These are phyloP conservation scores for Exaiptasia diaphana DNA, from an alignment of 64 coral and sea anemone species.

Conservation along the genomic window DNA sequence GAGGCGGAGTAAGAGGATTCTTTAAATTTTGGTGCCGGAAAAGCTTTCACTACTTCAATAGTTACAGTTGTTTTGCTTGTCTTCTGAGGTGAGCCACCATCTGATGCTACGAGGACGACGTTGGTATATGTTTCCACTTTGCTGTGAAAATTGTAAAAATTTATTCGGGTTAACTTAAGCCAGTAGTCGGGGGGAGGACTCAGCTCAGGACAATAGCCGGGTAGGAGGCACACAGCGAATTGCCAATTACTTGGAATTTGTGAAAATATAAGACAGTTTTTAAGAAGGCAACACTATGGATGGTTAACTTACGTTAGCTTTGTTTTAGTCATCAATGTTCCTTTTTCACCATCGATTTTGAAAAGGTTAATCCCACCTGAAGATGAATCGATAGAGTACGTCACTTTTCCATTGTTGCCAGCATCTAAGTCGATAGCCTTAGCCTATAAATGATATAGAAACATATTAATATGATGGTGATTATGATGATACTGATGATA, in stretches of 20 bases:
- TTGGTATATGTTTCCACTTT: no score
- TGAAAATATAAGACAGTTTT: not conserved
- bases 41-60: conserved; percentile 39
- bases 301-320: not conserved
- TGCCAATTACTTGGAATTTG: not conserved
- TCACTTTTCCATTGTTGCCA: not conserved
- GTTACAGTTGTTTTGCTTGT: not conserved
- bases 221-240: not conserved
- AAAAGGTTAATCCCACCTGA: not conserved
- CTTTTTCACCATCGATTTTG: not conserved
- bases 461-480: no score
- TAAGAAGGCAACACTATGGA: no score
- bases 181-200: no score
- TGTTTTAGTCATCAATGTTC: conserved; percentile 1
- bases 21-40: not conserved
- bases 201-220: no score
- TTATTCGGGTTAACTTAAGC: no score
- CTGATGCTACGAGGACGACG: conserved; percentile 18
- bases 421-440: conserved; percentile 2
- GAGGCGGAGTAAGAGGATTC: conserved; percentile 18
- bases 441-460: no score
- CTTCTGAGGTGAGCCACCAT: not conserved
- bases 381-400: not conserved
- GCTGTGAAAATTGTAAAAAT: no score
- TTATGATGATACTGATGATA: no score